phyloP scores from a whole-genome alignment of 2,113 vertebrate genomes.

The Clarias gariepinus region DNA sequence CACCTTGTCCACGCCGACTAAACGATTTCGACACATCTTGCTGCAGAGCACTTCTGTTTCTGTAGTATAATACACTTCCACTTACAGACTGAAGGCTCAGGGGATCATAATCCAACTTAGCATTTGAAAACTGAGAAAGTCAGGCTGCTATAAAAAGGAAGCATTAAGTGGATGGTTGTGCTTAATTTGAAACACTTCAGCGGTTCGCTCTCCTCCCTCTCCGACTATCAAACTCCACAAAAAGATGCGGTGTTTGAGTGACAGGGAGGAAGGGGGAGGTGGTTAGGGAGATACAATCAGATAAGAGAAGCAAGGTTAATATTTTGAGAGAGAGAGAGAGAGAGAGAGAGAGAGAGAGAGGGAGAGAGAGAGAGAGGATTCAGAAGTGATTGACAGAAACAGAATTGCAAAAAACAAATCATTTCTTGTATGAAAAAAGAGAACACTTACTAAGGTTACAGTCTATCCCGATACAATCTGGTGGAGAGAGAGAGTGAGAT shows the following conservation, averaged over 20 bases:
- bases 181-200: slow-evolving; percentile 52
- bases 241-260: slow-evolving; percentile 38
- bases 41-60: slow-evolving; percentile 12
- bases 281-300: neutral
- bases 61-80: slow-evolving; percentile 2
- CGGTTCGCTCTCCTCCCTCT: slow-evolving; percentile 14
- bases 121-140: slow-evolving; percentile 35
- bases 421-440: slow-evolving; percentile 64
- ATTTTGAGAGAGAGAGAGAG: slow-evolving; percentile 5
- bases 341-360: neutral
- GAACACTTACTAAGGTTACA: slow-evolving; percentile 95
- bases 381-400: slow-evolving; percentile 7
- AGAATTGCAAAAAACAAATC: slow-evolving; percentile 33
- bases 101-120: slow-evolving; percentile 37
- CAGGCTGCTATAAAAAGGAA: slow-evolving; percentile 44
- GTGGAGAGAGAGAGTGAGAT: slow-evolving; percentile 84
- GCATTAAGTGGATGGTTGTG: slow-evolving; percentile 40
- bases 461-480: slow-evolving; percentile 98
- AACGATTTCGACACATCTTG: neutral
- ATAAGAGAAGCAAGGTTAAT: neutral
- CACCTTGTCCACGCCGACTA: neutral
- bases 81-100: slow-evolving; percentile 25
- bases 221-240: slow-evolving; percentile 17
- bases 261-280: neutral
- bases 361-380: neutral